These are phyloP conservation scores for Caenorhabditis macrosperma DNA, from an alignment of 2,888 invertebrate species.

Conservation along the genomic window DNA sequence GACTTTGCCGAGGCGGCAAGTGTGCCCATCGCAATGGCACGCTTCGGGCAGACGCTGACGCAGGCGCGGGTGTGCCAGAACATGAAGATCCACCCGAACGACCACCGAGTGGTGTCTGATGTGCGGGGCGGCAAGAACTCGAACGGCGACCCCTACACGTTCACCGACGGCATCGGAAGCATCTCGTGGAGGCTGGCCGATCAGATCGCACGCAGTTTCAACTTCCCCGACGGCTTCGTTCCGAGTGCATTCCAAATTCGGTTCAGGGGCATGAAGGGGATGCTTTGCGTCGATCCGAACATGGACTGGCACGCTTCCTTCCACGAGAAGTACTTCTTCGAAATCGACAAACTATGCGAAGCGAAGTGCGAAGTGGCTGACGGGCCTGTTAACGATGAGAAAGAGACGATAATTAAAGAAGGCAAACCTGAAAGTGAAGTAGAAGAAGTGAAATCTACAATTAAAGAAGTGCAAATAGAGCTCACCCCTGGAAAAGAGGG, in stretches of 20 bases:
- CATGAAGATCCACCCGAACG: background rate
- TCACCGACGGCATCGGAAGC: conserved; percentile 74
- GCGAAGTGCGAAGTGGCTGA: too few relatives aligned
- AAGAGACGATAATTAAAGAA: too few relatives aligned
- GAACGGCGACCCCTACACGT: conserved; percentile 32
- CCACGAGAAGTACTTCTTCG: background rate
- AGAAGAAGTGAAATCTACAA: too few relatives aligned
- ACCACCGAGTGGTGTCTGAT: conserved; percentile 6
- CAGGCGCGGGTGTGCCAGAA: conserved; percentile 59
- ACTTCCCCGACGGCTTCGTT: background rate
- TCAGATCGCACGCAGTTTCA: conserved; percentile 1
- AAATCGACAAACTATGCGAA: too few relatives aligned
- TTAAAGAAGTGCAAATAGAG: too few relatives aligned
- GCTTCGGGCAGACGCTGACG: conserved; percentile 80
- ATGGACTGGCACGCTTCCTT: conserved; percentile 66
- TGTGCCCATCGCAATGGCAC: conserved; percentile 80
- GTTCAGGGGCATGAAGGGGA: conserved; percentile 78
- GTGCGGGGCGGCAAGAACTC: conserved; percentile 38
- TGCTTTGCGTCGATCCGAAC: conserved; percentile 72
- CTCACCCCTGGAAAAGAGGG: too few relatives aligned
- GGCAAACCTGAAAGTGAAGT: too few relatives aligned
- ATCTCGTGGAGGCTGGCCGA: conserved; percentile 52
- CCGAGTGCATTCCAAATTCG: conserved; percentile 69
- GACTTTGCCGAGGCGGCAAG: conserved; percentile 45
- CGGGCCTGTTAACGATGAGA: too few relatives aligned